Conservation (phyloP, 1,140 invertebrate genomes). For the Rhysida immarginata region DNA sequence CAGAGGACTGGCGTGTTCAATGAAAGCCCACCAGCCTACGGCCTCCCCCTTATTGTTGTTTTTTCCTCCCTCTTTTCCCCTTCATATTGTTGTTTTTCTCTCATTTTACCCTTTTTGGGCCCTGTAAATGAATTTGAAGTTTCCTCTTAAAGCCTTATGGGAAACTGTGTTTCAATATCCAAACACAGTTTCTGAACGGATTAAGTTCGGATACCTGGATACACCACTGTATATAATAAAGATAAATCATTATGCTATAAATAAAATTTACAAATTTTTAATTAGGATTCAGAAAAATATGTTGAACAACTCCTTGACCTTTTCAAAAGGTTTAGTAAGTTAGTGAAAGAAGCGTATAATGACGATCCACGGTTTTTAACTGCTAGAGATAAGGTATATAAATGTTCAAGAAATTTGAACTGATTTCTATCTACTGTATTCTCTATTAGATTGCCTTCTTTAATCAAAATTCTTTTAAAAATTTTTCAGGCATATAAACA, state of each 20-base stretch:
- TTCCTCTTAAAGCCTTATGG: no score
- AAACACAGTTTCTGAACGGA: not conserved
- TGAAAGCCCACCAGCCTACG: no score
- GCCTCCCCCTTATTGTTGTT: no score
- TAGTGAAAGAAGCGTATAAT: constrained; percentile 88
- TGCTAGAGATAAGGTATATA: constrained; percentile 68
- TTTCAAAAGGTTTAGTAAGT: constrained; percentile 77
- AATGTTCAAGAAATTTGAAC: not conserved
- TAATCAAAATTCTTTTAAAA: no score
- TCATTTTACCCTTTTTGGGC: no score
- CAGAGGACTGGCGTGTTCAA: no score
- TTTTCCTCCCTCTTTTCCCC: no score
- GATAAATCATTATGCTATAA: not conserved
- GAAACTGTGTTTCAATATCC: not conserved
- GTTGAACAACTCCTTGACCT: constrained; percentile 87
- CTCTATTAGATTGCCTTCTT: no score
- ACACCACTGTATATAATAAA: not conserved
- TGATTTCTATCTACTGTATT: not conserved
- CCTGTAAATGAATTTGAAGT: no score
- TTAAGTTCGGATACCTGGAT: no score
- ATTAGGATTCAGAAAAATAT: constrained; percentile 93
- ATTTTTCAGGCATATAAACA: constrained; percentile 64
- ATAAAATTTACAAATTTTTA: constrained; percentile 8
- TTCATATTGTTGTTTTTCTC: no score
- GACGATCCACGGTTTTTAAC: constrained; percentile 96